phyloP scores from a whole-genome alignment of 2,113 vertebrate species.

The Toxotes jaculatrix region DNA sequence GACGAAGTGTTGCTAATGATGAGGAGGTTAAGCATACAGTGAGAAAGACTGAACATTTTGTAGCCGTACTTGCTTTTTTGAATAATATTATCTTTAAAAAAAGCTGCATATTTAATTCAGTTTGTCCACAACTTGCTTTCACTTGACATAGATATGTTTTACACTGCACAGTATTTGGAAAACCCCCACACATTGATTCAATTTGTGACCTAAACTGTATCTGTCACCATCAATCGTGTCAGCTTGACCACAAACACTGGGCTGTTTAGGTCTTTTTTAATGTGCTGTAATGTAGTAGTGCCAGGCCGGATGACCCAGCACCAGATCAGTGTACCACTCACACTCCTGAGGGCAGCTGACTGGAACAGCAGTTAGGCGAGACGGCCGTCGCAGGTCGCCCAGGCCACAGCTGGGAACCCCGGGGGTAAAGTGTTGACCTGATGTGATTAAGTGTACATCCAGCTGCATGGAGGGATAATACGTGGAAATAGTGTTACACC shows the following conservation, averaged over 20 bases:
- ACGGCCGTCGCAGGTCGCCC: constrained; percentile 64
- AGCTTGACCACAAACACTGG: constrained; percentile 36
- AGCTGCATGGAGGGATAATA: constrained; percentile 59
- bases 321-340: constrained; percentile 73
- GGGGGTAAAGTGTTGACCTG: constrained; percentile 63
- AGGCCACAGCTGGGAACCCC: constrained; percentile 76
- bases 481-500: constrained; percentile 43
- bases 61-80: neutral
- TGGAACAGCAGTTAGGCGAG: constrained; percentile 71
- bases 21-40: neutral
- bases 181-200: constrained; percentile 21
- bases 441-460: constrained; percentile 70
- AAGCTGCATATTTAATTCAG: neutral
- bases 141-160: neutral
- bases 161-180: neutral
- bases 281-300: constrained; percentile 59
- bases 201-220: constrained; percentile 34
- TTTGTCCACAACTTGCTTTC: neutral
- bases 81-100: neutral
- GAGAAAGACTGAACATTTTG: neutral
- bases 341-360: constrained; percentile 69
- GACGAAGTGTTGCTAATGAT: constrained; percentile 4
- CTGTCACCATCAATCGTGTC: constrained; percentile 49
- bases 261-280: constrained; percentile 51
- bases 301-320: constrained; percentile 71